phyloP scores from a whole-genome alignment of 1,140 invertebrate species.

The Drosophila pseudoananassae region DNA sequence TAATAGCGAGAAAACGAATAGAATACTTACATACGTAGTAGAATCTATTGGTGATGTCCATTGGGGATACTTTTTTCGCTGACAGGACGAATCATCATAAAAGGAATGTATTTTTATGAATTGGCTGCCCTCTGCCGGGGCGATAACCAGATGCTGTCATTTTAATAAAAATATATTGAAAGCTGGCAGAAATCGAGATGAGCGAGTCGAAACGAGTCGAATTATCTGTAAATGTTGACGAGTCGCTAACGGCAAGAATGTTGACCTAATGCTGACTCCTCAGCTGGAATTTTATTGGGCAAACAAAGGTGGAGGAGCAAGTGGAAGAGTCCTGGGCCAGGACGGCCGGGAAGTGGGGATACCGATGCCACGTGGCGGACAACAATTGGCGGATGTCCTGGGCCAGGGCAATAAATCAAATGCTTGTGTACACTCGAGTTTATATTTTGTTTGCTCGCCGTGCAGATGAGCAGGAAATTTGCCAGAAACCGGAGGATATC shows the following conservation, averaged over 20 bases:
- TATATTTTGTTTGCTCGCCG: constrained; percentile 56
- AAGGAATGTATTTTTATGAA: constrained; percentile 44
- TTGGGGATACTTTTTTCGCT: constrained; percentile 21
- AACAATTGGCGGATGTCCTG: constrained; percentile 63
- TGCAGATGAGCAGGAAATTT: constrained; percentile 60
- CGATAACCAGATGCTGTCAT: constrained; percentile 50
- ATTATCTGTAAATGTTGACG: constrained; percentile 51
- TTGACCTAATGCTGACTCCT: constrained; percentile 46
- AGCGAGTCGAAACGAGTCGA: constrained; percentile 26
- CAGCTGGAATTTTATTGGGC: constrained; percentile 42
- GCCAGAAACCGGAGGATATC: constrained; percentile 35
- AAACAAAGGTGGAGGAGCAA: constrained; percentile 34
- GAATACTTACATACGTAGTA: neutral
- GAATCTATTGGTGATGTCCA: constrained; percentile 11
- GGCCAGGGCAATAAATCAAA: constrained; percentile 60
- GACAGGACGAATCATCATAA: constrained; percentile 46
- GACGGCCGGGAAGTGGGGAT: neutral
- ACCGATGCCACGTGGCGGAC: constrained; percentile 38
- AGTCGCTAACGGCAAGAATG: constrained; percentile 42
- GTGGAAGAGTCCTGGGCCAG: neutral
- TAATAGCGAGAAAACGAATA: constrained; percentile 5
- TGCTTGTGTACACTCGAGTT: constrained; percentile 59
- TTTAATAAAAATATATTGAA: constrained; percentile 62
- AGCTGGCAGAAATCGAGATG: constrained; percentile 52
- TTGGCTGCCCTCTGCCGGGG: constrained; percentile 24